phyloP scores from a whole-genome alignment of 2,797 vertebrate species.

The Neostethus bicornis region DNA sequence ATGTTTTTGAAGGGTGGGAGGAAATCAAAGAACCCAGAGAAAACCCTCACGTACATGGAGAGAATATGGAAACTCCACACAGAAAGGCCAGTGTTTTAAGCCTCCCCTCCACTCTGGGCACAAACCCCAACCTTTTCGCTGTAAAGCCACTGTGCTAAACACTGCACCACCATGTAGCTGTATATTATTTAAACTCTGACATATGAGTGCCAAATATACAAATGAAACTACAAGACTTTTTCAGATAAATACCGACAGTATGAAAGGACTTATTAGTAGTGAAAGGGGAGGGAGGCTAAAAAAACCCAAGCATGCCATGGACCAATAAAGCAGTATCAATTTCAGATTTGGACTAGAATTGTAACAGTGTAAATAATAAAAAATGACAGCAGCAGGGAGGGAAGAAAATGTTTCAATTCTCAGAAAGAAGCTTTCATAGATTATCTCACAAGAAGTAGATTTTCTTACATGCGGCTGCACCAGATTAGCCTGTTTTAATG shows the following conservation, averaged over 20 bases:
- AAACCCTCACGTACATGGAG: too few species aligned
- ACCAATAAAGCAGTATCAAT: constrained; percentile 46
- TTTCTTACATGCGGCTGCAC: constrained; percentile 39
- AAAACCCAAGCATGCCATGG: constrained; percentile 45
- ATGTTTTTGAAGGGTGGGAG: too few species aligned
- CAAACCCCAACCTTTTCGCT: too few species aligned
- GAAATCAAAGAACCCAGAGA: too few species aligned
- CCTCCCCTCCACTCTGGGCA: too few species aligned
- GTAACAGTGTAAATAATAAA: constrained; percentile 11
- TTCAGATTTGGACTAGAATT: constrained; percentile 12
- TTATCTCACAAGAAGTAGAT: constrained; percentile 13
- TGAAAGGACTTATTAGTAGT: constrained; percentile 59
- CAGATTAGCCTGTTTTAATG: constrained; percentile 51
- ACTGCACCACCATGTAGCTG: constrained; percentile 12
- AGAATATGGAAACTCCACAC: too few species aligned
- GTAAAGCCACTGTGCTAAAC: too few species aligned
- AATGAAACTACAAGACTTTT: constrained; percentile 40
- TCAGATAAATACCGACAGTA: constrained; percentile 52
- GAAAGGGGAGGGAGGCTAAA: constrained; percentile 48
- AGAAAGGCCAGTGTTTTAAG: too few species aligned
- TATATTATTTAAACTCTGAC: constrained; percentile 29
- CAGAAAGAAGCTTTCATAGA: constrained; percentile 20
- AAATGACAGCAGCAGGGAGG: constrained; percentile 7
- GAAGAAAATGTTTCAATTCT: constrained; percentile 17
- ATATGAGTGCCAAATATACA: constrained; percentile 18